Conservation (phyloP, 2,888 invertebrate species). For the Microdon myrmicae region DNA sequence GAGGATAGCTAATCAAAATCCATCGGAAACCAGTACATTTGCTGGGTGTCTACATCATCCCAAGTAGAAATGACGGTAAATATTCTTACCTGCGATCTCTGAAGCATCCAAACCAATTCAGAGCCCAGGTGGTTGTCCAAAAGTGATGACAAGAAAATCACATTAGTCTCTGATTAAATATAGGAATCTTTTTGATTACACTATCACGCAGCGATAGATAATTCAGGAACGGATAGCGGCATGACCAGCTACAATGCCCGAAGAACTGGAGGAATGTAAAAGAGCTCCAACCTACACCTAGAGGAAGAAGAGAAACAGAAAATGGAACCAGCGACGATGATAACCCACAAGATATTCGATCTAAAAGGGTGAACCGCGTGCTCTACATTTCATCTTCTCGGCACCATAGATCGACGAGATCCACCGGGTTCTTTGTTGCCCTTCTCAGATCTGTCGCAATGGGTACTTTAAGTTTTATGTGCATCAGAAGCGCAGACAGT, state of each 20-base stretch:
- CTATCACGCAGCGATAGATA: conserved; percentile 51
- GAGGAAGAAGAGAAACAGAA: conserved; percentile 6
- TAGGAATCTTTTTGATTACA: conserved; percentile 38
- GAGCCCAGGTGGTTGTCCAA: conserved; percentile 27
- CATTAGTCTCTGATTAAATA: conserved; percentile 49
- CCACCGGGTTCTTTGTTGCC: neutral
- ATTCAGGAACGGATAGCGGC: conserved; percentile 35
- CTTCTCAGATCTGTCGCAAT: neutral
- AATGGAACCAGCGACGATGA: conserved; percentile 15
- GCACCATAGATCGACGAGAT: conserved; percentile 9
- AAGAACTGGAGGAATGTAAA: conserved; percentile 4
- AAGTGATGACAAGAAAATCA: conserved; percentile 50
- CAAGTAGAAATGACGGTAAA: no score
- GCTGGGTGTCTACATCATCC: no score
- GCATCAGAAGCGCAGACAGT: conserved; percentile 15
- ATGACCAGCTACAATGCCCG: neutral
- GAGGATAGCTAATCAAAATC: no score
- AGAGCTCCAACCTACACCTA: conserved; percentile 5
- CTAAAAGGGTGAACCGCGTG: conserved; percentile 45
- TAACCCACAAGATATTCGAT: conserved; percentile 27
- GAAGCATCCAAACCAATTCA: no score
- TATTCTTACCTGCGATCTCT: no score
- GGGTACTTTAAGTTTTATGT: no score
- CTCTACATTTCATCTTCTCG: conserved; percentile 42
- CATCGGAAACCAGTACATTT: no score